Percentiles rank a stretch among this genome's conserved stretches.
These are phyloP conservation scores for Athetis lepigone DNA, from an alignment of 2,888 invertebrate genomes.

Conservation along the genomic window DNA sequence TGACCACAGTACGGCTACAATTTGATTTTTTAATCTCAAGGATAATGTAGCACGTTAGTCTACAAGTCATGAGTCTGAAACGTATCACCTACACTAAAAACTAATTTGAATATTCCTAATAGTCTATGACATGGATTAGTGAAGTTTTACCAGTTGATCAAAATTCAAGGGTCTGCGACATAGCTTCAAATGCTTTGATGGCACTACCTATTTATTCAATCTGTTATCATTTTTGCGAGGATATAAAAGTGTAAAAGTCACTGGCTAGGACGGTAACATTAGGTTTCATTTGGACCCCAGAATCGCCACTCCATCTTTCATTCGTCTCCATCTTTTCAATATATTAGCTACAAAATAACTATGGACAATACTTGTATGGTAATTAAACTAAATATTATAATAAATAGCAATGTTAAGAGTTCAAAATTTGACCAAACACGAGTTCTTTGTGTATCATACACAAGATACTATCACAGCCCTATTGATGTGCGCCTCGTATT, in stretches of 20 bases:
- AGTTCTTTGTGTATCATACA: conserved; percentile 73
- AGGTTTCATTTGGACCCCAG: conserved; percentile 74
- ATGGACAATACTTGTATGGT: conserved; percentile 88
- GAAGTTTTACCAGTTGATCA: conserved; percentile 43
- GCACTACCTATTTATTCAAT: conserved; percentile 59
- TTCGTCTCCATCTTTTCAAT: conserved; percentile 67
- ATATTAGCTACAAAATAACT: conserved; percentile 77
- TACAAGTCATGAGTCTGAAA: conserved; percentile 36
- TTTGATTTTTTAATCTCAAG: conserved; percentile 28
- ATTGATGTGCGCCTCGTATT: conserved; percentile 84
- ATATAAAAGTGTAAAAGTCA: conserved; percentile 70
- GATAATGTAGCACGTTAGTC: conserved; percentile 24
- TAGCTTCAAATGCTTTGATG: conserved; percentile 65
- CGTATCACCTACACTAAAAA: conserved; percentile 11
- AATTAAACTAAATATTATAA: conserved; percentile 72
- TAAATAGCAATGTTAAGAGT: conserved; percentile 67
- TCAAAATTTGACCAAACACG: conserved; percentile 79
- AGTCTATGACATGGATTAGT: conserved; percentile 70
- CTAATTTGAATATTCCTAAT: conserved; percentile 40
- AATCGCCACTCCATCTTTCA: conserved; percentile 71
- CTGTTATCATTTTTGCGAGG: conserved; percentile 53
- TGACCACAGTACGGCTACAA: conserved; percentile 10
- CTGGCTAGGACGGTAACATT: conserved; percentile 86
- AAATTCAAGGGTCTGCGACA: conserved; percentile 67
- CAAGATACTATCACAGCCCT: conserved; percentile 87